Base-by-base conservation (phyloP, 2,113 vertebrate species). In the Periophthalmus modestus region DNA sequence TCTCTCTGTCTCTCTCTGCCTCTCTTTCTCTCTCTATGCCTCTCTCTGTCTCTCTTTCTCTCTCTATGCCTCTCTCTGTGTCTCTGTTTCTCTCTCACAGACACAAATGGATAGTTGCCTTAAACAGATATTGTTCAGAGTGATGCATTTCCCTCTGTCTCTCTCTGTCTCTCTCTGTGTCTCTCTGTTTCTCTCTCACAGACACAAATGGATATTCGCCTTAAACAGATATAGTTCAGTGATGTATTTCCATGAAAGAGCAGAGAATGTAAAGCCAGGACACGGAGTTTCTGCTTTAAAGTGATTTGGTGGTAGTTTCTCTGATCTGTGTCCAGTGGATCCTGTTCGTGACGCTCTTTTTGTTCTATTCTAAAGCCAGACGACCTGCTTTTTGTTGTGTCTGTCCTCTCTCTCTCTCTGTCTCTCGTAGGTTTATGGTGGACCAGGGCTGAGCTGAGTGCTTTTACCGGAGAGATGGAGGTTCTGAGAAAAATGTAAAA, bases 361-460 rank as follows among this genome's bases (percentile, higher is more conserved):
- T 43, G 39, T 43, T 43, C 39, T 43, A 10, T 43, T 43, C 39
- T 43, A 10, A 43, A 43, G 39, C 39, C 39, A 10, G 9, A 2
- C 39, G 39, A 43, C 39, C 39, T 75, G 80, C 66, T 70, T 74
- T 84, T 73, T 88, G 73, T 78, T 82, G 81, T 78, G 58, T 74
- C 73, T 75, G 58, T 68, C 39, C 39, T 43, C 6, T 6, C 10
- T 43, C 39, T 16, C 73, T 81, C 78, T 84, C 82, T 74, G 50
- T 63, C 71, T 28, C 47, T 58, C 65, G 70, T 80, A 63, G 82
- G 74, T 85, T 81, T 73, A 75, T 63, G 78, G 34, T 23, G n/a
- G 14, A 69, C 70, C 74, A 66, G 67, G 74, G 70, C 66, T 82
- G 47, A 65, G 34, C 18, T 39, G 28, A 39, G 39, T 48, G 71